Evolutionary conservation across 1,140 invertebrate species (phyloP).

Genomic region (Alviniconcha marisindica): DNA sequence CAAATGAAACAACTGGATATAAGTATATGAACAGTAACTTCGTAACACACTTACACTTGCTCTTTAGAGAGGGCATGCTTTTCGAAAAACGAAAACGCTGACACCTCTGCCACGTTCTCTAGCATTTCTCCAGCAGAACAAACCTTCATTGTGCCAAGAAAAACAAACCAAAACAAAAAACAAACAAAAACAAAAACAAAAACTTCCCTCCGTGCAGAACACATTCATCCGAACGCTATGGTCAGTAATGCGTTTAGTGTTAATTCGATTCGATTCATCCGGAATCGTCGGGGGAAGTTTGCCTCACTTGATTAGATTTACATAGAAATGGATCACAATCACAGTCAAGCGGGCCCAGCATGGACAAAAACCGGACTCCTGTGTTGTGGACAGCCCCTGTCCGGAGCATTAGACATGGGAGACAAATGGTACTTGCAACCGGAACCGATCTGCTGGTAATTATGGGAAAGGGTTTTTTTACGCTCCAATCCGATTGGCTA

Average conservation of each 20-base stretch:
- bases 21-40: no score
- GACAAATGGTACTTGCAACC: constrained; percentile 25
- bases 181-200: no score
- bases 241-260: neutral
- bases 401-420: neutral
- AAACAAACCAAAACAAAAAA: no score
- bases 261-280: neutral
- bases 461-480: neutral
- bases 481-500: neutral
- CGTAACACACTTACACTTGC: no score
- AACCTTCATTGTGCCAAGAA: no score
- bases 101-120: no score
- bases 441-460: constrained; percentile 22
- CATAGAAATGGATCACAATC: constrained; percentile 26
- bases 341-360: neutral
- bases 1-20: no score
- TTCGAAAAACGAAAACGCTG: no score
- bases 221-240: no score
- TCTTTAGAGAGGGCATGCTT: no score
- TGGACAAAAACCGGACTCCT: neutral
- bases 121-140: no score
- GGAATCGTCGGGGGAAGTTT: neutral
- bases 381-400: neutral
- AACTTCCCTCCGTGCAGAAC: no score
- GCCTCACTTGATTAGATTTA: constrained; percentile 3